Conservation (phyloP, 1,140 invertebrate genomes). For the Philotrypesis tridentata region DNA sequence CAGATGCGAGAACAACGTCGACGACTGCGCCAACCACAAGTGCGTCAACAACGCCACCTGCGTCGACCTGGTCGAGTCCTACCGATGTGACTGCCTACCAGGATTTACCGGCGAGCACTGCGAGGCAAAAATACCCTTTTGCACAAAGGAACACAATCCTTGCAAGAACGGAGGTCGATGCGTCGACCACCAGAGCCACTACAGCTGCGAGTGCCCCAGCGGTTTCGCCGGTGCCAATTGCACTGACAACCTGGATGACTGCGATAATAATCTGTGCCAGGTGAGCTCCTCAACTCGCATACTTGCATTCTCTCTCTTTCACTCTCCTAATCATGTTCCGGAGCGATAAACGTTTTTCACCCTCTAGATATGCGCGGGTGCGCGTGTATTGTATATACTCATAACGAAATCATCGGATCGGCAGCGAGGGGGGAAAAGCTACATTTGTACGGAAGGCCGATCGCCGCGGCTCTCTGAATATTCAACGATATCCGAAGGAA, state of each 20-base stretch:
- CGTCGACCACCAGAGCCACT: constrained; percentile 90
- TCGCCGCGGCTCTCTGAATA: too few species aligned
- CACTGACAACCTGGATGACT: constrained; percentile 93
- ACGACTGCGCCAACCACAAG: constrained; percentile 88
- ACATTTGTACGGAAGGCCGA: neutral
- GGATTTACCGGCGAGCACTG: constrained; percentile 93
- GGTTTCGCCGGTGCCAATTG: constrained; percentile 96
- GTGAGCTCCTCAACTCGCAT: constrained; percentile 67
- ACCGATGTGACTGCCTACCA: constrained; percentile 87
- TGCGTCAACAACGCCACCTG: constrained; percentile 95
- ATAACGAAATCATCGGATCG: neutral
- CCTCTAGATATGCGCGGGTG: too few species aligned
- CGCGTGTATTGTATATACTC: too few species aligned
- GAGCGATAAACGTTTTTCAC: neutral
- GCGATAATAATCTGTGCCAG: constrained; percentile 93
- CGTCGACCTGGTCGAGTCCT: constrained; percentile 87
- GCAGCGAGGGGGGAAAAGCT: neutral
- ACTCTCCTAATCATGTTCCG: neutral
- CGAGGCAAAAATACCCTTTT: constrained; percentile 94
- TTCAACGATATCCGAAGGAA: neutral
- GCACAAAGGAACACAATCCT: constrained; percentile 88
- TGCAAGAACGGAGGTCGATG: constrained; percentile 95
- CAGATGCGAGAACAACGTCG: constrained; percentile 92
- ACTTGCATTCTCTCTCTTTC: neutral
- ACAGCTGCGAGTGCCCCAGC: constrained; percentile 91